phyloP scores from a whole-genome alignment of 2,113 vertebrate genomes.

The Okapia johnstoni region DNA sequence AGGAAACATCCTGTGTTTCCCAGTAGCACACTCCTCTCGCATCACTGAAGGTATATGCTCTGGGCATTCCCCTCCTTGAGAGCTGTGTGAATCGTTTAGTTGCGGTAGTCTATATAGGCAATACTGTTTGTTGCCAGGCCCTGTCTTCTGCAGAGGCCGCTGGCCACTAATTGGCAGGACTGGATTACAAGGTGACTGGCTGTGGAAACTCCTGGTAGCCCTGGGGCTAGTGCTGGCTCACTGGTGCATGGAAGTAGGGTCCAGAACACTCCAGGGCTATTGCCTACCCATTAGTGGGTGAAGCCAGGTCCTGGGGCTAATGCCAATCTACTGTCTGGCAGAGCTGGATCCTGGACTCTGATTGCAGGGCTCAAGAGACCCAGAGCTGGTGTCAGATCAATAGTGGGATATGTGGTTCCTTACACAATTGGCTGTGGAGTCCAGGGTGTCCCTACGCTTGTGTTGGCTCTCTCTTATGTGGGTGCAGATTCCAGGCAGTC shows the following conservation, averaged over 20 bases:
- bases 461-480: not conserved
- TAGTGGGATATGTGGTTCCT: not conserved
- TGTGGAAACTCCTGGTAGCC: not conserved
- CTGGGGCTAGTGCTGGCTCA: not conserved
- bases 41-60: not conserved
- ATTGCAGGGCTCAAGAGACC: not conserved
- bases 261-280: not conserved
- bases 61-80: not conserved
- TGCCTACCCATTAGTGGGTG: not conserved
- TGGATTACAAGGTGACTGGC: not conserved
- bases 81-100: not conserved
- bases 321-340: not conserved
- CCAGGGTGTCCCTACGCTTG: not conserved
- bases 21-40: no score
- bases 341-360: not conserved
- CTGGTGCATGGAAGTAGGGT: not conserved
- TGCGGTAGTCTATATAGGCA: not conserved
- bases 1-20: not conserved
- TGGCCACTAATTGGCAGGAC: not conserved
- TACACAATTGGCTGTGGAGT: not conserved
- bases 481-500: not conserved
- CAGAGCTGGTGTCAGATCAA: not conserved
- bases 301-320: not conserved
- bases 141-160: not conserved
- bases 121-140: not conserved